Evolutionary conservation across 2,113 vertebrate genomes (phyloP), one percentile per base, ranked within the genome.

Genomic region (Gopherus flavomarginatus): DNA sequence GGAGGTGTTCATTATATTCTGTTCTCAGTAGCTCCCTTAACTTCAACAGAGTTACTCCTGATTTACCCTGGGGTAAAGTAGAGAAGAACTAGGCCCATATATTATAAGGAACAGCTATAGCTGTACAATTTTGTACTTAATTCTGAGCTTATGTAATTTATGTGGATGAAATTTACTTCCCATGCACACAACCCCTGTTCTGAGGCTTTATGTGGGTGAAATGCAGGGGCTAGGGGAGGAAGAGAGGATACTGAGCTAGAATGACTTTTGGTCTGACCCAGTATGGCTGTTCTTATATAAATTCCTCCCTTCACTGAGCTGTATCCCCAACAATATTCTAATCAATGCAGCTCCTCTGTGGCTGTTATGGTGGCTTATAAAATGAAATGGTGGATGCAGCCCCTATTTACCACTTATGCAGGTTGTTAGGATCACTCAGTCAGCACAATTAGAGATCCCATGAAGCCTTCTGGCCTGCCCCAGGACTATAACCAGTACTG

Each of bases 341-440:
- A 69, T n/a, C 62, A 69, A 35, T 19, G 62, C 35, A 69, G 62
- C 62, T 69, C 8, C 38, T n/a, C 65, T 19, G 5, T n/a, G 8
- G 9, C 65, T 72, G 65, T 38, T 69, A 6, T 65, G 72, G 7
- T 14, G 9, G 2, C 31, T 4, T 81, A 50, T 14, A 72, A 56
- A 92, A 49, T 1, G n/a, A 78, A 85, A 81, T 0, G 27, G 12
- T 57, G 8, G 56, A 49, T 47, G 22, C 57, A 83, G 78, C 44
- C 27, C 10, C 29, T 81, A 8, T 83, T 91, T 90, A 38, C 0
- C 0, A 50, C n/a, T 93, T 47, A 11, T 50, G 19, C 19, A 0
- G 0, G 31, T 62, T 50, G n/a, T 42, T 82, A 38, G 54, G 24
- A 38, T 57, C 79, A 65, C 6, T n/a, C 38, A 82, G 90, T 72